These are phyloP conservation scores for Pristionchus japonicus DNA, from an alignment of 2,888 invertebrate species.

Conservation along the genomic window DNA sequence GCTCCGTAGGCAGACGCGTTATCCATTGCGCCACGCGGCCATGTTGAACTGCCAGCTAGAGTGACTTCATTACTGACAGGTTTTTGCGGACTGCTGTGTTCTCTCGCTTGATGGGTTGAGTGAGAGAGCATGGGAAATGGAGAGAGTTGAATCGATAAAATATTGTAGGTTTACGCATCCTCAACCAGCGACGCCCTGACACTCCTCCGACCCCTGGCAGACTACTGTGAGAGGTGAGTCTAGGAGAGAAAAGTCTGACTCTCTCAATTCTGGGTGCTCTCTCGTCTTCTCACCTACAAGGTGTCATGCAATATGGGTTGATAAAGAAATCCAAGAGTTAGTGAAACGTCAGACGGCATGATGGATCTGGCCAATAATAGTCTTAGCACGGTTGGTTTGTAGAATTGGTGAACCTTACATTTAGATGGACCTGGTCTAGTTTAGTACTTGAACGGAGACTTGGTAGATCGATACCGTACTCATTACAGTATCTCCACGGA, in stretches of 20 bases:
- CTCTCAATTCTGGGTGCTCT: not conserved
- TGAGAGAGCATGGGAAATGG: not conserved
- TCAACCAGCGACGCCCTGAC: not conserved
- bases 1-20: constrained; percentile 75
- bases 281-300: not conserved
- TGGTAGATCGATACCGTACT: not conserved
- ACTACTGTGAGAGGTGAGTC: constrained; percentile 38
- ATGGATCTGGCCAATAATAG: no score
- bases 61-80: not conserved
- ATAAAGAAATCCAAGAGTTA: no score
- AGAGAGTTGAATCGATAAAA: not conserved
- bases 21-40: constrained; percentile 61
- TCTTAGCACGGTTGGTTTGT: no score
- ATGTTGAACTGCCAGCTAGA: not conserved
- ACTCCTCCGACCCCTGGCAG: constrained; percentile 6
- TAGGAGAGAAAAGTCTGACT: not conserved
- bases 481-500: not conserved
- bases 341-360: no score
- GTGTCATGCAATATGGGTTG: no score
- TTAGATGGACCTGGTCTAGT: no score
- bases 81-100: not conserved
- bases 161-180: not conserved
- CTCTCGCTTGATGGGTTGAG: not conserved
- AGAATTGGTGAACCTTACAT: no score
- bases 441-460: no score